phyloP scores from a whole-genome alignment of 2,113 vertebrate species.

The Chloroceryle aenea region DNA sequence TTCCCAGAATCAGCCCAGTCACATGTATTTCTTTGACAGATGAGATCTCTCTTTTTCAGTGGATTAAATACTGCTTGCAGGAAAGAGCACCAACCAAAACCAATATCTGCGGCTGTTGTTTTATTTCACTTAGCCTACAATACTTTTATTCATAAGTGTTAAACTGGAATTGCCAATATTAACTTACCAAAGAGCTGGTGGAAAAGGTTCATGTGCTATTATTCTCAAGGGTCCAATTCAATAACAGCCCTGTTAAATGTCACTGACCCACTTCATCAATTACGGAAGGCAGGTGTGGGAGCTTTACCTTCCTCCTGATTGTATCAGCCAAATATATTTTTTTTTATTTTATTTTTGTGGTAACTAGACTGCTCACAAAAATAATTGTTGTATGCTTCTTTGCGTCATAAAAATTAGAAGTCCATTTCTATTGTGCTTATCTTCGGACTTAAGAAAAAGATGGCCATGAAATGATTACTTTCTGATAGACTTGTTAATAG shows the following conservation, averaged over 20 bases:
- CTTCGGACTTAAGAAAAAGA: neutral
- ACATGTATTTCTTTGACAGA: conserved; percentile 34
- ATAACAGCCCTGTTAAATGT: conserved; percentile 66
- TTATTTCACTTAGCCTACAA: conserved; percentile 60
- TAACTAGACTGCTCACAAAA: neutral
- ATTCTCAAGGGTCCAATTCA: conserved; percentile 61
- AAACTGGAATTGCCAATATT: conserved; percentile 62
- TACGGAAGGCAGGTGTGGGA: conserved; percentile 39
- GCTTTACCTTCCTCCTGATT: neutral
- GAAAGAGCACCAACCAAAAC: neutral
- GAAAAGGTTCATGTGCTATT: conserved; percentile 52
- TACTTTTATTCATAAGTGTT: conserved; percentile 55
- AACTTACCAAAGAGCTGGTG: conserved; percentile 39
- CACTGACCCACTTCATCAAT: conserved; percentile 72
- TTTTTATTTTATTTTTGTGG: neutral
- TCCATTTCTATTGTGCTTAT: neutral
- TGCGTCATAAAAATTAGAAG: neutral
- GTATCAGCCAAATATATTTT: neutral
- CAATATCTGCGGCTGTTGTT: conserved; percentile 38
- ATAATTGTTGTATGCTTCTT: neutral
- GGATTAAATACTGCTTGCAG: conserved; percentile 21
- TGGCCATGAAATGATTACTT: neutral
- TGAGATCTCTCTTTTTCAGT: conserved; percentile 25
- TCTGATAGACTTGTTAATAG: neutral
- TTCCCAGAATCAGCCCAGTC: neutral